Evolutionary conservation across 2,113 vertebrate genomes (phyloP), one percentile per base, ranked within the genome.

Genomic region (Columba janthina): DNA sequence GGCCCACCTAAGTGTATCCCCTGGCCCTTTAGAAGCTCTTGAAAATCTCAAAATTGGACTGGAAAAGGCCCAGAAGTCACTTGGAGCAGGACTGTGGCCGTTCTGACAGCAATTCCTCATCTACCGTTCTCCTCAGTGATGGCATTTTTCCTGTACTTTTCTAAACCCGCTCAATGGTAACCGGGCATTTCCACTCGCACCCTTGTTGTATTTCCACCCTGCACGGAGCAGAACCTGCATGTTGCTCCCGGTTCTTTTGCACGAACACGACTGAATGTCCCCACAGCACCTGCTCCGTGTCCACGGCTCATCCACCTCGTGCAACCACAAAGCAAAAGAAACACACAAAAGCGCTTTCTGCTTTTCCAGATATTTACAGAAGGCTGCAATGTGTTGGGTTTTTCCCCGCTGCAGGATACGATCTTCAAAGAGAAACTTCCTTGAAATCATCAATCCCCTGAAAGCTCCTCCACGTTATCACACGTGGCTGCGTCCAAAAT

Each of bases 361-460:
- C 67, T 92, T 56, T 48, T 22, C 90, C 70, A 69, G 82, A 84
- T 64, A 61, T 65, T 81, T 84, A 75, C 80, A 78, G 65, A 87
- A 75, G 54, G 40, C 65, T 69, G 82, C 53, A 25, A 9, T 36
- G 79, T 38, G 93, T 83, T 60, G 85, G 26, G 61, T 24, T 24
- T 80, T 88, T 42, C 71, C 48, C 80, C 82, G 53, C 16, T 8
- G 42, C 48, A 58, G 12, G 34, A 10, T 11, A 73, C 88, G 14
- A 72, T 57, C 86, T 91, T 89, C 53, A 75, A 93, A 94, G 86
- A 75, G 38, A 90, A 87, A 64, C 21, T 50, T 64, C 60, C 90
- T 64, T 70, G 67, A 73, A 58, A 28, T 16, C 8, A 40, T 9
- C 29, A 18, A n/a, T 2, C 4, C 48, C 26, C 69, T 48, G 53